phyloP scores from a whole-genome alignment of 1,140 invertebrate genomes.

The Drosophila ananassae region DNA sequence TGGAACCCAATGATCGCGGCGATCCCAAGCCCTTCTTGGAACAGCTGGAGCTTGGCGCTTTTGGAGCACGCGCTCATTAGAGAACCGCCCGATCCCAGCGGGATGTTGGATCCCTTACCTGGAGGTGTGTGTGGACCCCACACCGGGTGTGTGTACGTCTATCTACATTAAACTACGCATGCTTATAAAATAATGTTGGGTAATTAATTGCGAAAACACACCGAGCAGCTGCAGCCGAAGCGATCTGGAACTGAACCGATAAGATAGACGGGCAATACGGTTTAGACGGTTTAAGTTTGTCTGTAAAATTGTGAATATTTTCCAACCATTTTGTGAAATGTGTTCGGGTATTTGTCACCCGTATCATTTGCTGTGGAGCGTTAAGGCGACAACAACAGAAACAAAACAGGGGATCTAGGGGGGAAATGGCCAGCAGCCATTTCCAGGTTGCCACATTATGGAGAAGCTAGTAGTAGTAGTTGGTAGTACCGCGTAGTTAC shows the following conservation, averaged over 20 bases:
- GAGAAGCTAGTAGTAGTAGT: background rate
- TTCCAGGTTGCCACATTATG: slow-evolving; percentile 16
- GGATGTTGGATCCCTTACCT: slow-evolving; percentile 26
- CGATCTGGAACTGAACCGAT: slow-evolving; percentile 13
- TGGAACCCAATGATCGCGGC: slow-evolving; percentile 13
- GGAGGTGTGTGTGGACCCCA: slow-evolving; percentile 43
- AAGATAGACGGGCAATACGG: slow-evolving; percentile 9
- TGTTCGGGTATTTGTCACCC: slow-evolving; percentile 74
- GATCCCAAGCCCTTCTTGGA: slow-evolving; percentile 66
- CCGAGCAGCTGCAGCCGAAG: slow-evolving; percentile 62
- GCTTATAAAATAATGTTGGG: slow-evolving; percentile 76
- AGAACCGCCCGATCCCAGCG: slow-evolving; percentile 33
- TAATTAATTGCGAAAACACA: slow-evolving; percentile 76
- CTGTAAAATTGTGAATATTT: slow-evolving; percentile 54
- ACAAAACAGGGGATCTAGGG: slow-evolving; percentile 3
- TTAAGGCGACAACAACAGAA: slow-evolving; percentile 72
- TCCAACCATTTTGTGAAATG: slow-evolving; percentile 56
- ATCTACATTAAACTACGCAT: slow-evolving; percentile 71
- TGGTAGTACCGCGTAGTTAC: slow-evolving; percentile 47
- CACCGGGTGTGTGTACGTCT: slow-evolving; percentile 40
- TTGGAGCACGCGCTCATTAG: slow-evolving; percentile 77
- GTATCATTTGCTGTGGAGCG: slow-evolving; percentile 75
- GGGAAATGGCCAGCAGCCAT: slow-evolving; percentile 45
- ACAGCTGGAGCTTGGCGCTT: slow-evolving; percentile 71
- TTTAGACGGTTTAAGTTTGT: slow-evolving; percentile 11